These are phyloP conservation scores for Procapra przewalskii DNA, from an alignment of 2,113 vertebrate genomes.

Conservation along the genomic window DNA sequence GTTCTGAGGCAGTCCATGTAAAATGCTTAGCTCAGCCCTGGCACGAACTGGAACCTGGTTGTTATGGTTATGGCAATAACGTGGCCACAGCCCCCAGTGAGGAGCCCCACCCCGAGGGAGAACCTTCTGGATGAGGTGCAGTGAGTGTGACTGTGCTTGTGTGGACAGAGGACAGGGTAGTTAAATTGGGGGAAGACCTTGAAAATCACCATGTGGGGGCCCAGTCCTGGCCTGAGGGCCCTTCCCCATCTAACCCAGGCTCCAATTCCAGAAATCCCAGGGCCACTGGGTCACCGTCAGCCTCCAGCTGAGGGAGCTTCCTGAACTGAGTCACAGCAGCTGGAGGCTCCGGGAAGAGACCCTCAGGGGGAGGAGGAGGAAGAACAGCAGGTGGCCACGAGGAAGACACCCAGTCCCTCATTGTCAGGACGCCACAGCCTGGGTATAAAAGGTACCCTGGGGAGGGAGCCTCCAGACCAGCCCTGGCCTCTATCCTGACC, in stretches of 20 bases:
- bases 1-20: rapidly evolving
- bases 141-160: background rate
- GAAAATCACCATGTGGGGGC: background rate
- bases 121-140: background rate
- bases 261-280: background rate
- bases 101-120: background rate
- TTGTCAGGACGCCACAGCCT: rapidly evolving
- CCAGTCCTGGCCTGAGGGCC: background rate
- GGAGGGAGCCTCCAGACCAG: background rate
- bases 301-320: background rate
- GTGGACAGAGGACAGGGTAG: background rate
- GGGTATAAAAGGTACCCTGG: no score
- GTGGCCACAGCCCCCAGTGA: rapidly evolving
- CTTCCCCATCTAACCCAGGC: background rate
- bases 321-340: background rate
- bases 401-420: rapidly evolving
- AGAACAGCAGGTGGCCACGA: rapidly evolving
- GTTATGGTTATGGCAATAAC: rapidly evolving
- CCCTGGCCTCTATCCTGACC: rapidly evolving
- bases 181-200: background rate
- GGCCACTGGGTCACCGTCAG: background rate
- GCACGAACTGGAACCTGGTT: rapidly evolving
- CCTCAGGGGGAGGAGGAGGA: rapidly evolving
- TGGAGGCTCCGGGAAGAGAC: background rate
- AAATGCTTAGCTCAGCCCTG: background rate